A percentile compares a stretch with the other conserved stretches of the same genome.
Evolutionary conservation across 2,888 invertebrate species (phyloP).

Genomic region (Microctonus brassicae): DNA sequence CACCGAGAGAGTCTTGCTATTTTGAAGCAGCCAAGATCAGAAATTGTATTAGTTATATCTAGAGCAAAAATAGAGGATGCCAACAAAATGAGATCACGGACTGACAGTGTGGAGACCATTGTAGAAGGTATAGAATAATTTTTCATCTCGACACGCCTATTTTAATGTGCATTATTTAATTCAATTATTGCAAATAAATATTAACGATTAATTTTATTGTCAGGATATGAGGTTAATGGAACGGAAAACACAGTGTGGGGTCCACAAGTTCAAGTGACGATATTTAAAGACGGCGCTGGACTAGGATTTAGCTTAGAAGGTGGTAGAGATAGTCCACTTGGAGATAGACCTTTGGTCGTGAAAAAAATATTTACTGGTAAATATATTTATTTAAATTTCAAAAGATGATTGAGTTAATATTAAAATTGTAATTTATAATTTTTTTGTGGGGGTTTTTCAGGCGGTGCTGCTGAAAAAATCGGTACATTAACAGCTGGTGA

Average conservation of each 20-base stretch:
- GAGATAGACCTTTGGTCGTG: constrained; percentile 89
- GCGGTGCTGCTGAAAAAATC: constrained; percentile 90
- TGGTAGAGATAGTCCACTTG: constrained; percentile 90
- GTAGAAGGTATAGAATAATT: constrained; percentile 57
- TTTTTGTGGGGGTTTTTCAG: constrained; percentile 69
- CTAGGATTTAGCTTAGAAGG: constrained; percentile 96
- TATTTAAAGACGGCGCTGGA: constrained; percentile 86
- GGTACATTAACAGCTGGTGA: constrained; percentile 88
- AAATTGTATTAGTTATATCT: constrained; percentile 84
- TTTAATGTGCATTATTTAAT: background rate
- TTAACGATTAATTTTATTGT: constrained; percentile 11
- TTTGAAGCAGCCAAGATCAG: constrained; percentile 84
- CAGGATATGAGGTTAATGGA: constrained; percentile 63
- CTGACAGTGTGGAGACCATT: constrained; percentile 66
- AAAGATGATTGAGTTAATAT: too few relatives aligned
- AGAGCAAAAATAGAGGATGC: constrained; percentile 67
- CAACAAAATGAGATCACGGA: constrained; percentile 53
- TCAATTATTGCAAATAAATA: background rate
- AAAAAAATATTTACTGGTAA: constrained; percentile 95
- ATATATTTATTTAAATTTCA: constrained; percentile 41
- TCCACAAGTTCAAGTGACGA: constrained; percentile 72
- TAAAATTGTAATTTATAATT: background rate
- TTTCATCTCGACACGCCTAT: background rate
- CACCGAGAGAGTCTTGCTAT: constrained; percentile 90
- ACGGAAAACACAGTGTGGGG: constrained; percentile 72